Percentiles rank a stretch among this genome's conserved stretches.
Conservation (phyloP, 1,140 invertebrate genomes). For the Asobara japonica region DNA sequence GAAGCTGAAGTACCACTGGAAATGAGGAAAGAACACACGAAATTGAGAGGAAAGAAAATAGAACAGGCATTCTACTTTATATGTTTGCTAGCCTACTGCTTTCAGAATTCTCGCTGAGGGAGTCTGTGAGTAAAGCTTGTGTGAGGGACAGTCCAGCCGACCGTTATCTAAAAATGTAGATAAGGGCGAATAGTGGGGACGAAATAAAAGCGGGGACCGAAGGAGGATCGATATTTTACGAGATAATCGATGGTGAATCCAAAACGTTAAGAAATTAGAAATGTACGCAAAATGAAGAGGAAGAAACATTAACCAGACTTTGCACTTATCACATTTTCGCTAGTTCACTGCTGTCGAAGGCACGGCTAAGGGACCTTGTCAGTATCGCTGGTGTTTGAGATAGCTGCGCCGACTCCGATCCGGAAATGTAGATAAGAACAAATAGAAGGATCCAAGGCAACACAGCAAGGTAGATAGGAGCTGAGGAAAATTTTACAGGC, state of each 20-base stretch:
- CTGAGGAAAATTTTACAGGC: background rate
- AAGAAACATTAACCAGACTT: background rate
- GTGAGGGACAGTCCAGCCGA: no score
- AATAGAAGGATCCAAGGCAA: background rate
- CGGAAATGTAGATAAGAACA: conserved; percentile 5
- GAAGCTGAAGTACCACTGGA: background rate
- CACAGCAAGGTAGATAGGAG: background rate
- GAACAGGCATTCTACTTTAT: background rate
- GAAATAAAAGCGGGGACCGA: no score
- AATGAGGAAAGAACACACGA: background rate
- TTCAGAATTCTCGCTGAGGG: background rate
- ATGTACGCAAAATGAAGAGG: background rate
- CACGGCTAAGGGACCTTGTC: background rate
- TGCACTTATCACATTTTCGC: background rate
- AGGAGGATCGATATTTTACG: no score
- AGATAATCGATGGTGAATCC: no score
- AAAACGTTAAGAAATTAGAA: background rate
- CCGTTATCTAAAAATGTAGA: no score
- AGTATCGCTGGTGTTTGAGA: background rate
- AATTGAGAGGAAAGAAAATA: background rate
- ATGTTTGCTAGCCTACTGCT: background rate
- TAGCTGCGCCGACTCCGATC: background rate
- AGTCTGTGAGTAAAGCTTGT: background rate
- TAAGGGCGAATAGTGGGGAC: no score
- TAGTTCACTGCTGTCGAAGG: background rate